A percentile compares a stretch with the other conserved stretches of the same genome.
phyloP scores from a whole-genome alignment of 2,797 vertebrate species.

The Rhinogobio ventralis region DNA sequence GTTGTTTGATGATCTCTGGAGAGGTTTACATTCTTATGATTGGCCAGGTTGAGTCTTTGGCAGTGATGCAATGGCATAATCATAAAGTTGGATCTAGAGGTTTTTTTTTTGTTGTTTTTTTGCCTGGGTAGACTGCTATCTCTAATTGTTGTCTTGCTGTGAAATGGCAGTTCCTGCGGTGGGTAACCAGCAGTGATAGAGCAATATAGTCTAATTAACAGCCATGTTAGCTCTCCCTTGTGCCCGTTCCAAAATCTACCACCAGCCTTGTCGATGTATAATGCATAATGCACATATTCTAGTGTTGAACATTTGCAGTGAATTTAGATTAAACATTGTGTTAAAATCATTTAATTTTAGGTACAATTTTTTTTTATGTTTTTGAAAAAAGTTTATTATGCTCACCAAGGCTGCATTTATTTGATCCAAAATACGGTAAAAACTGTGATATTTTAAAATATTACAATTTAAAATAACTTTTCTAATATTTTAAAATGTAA shows the following conservation, averaged over 20 bases:
- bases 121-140: neutral
- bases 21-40: conserved; percentile 27
- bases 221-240: neutral
- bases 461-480: neutral
- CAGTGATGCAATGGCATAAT: conserved; percentile 25
- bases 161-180: conserved; percentile 17
- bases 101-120: neutral
- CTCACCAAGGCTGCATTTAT: neutral
- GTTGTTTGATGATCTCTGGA: conserved; percentile 16
- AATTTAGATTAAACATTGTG: neutral
- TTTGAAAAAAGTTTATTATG: neutral
- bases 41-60: conserved; percentile 15
- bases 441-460: neutral
- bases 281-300: neutral
- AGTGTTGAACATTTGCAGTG: neutral
- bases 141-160: conserved; percentile 33
- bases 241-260: neutral
- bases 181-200: conserved; percentile 13
- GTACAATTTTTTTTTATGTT: no score
- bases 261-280: neutral
- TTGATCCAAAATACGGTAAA: neutral
- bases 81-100: neutral
- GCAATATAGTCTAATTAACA: conserved; percentile 28
- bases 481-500: no score
- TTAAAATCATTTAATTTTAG: neutral